Base-by-base conservation (phyloP, 2,888 invertebrate genomes). In the Drosophila anomalata region DNA sequence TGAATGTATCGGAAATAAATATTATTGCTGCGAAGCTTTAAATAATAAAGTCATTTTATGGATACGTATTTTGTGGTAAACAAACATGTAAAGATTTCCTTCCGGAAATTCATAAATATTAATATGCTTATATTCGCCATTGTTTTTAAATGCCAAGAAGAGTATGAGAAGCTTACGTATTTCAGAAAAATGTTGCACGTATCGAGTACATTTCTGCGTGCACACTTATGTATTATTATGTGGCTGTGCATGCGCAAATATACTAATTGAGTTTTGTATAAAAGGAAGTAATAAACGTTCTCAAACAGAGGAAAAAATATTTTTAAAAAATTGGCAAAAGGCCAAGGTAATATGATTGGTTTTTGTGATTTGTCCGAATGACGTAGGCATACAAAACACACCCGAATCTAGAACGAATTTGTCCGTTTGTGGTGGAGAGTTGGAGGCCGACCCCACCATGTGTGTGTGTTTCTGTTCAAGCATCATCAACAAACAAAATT, bases 241-340 rank as follows among this genome's bases (percentile, higher is more conserved):
- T 48, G 48, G 48, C 50, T 66, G 65, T 54, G 50, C 67, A 73
- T 51, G 74, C 67, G 67, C 67, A 74, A 66, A 70, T 70, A 66
- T 70, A 70, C 74, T 74, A 70, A 70, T 74, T 70, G 65, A 47
- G 65, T 65, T 65, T 69, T 69, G 74, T 70, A 70, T 67, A 74
- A 70, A 74, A 70, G 69, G 69, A 70, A 70, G 69, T 70, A 70
- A 70, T 70, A 73, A 70, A 74, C 69, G 69, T 70, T 74, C 67
- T 63, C 33, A 74, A 74, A 74, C 74, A 74, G 67, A 52, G 55
- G 74, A 51, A 66, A 70, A 66, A 70, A 70, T 74, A 73, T 70
- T 70, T 70, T 63, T 56, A 56, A 55, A 52, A 70, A 70, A 44
- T 70, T 74, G 70, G 70, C 70, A 52, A 41, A 20, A 36, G 6